Conservation (phyloP, 1,140 invertebrate species). For the Neotoxoptera formosana region DNA sequence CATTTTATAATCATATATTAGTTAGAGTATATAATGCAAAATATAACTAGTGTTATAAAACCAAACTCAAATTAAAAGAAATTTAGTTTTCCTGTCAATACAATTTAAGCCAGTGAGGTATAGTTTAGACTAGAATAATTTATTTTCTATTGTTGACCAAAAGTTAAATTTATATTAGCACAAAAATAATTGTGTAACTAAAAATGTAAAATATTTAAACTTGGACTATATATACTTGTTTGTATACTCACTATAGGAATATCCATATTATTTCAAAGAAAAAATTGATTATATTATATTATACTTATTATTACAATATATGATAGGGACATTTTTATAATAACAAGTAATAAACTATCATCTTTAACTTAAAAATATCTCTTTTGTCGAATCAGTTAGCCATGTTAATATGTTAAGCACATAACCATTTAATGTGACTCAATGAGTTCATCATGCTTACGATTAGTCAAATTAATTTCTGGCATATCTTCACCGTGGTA, state of each 20-base stretch:
- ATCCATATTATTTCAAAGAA: not conserved
- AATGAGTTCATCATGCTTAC: slow-evolving; percentile 33
- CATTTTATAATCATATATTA: too few relatives aligned
- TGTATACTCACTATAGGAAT: not conserved
- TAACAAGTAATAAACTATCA: not conserved
- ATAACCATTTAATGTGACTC: not conserved
- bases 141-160: not conserved
- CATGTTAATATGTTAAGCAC: not conserved
- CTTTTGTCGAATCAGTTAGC: not conserved
- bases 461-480: slow-evolving; percentile 52
- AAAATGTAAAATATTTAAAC: not conserved
- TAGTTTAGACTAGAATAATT: not conserved
- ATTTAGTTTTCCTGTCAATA: not conserved
- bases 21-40: not conserved
- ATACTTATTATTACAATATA: not conserved
- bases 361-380: not conserved
- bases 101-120: not conserved
- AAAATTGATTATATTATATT: not conserved
- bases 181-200: not conserved
- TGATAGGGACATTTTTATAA: not conserved
- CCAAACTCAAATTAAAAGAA: not conserved
- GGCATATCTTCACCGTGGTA: not conserved
- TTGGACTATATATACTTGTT: not conserved
- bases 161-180: not conserved
- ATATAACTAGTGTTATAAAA: not conserved